These are phyloP conservation scores for Microtus pennsylvanicus DNA, from an alignment of 2,113 vertebrate genomes.

Conservation along the genomic window DNA sequence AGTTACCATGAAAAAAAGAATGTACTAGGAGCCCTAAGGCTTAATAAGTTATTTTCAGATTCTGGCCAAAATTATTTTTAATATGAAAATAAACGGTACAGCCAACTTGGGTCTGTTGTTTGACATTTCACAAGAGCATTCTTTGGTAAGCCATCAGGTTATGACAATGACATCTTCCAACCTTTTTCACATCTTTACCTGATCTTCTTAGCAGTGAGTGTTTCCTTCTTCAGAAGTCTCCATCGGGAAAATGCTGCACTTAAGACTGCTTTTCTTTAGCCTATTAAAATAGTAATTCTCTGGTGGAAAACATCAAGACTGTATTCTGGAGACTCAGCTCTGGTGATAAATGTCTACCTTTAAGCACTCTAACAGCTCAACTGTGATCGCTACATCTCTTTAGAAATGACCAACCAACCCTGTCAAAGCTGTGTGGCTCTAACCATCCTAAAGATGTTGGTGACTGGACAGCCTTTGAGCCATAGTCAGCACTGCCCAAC, in stretches of 20 bases:
- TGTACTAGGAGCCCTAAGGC: slow-evolving; percentile 26
- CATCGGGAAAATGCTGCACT: background rate
- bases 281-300: background rate
- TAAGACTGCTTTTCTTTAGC: slow-evolving; percentile 11
- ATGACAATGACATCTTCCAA: slow-evolving; percentile 15
- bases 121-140: slow-evolving; percentile 11
- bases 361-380: background rate
- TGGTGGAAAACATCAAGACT: background rate
- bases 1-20: slow-evolving; percentile 29
- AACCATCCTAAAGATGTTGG: background rate
- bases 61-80: slow-evolving; percentile 78
- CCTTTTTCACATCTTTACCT: background rate
- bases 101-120: slow-evolving; percentile 22
- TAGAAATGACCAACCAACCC: slow-evolving; percentile 11
- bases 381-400: background rate
- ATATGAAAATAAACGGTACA: slow-evolving; percentile 77
- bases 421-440: background rate
- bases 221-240: slow-evolving; percentile 33
- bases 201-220: background rate
- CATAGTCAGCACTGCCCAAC: background rate
- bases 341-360: background rate
- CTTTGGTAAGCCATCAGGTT: background rate
- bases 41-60: slow-evolving; percentile 73
- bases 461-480: background rate
- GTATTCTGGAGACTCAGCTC: background rate